Evolutionary conservation across 2,888 invertebrate genomes (phyloP).

Genomic region (Troides helena): DNA sequence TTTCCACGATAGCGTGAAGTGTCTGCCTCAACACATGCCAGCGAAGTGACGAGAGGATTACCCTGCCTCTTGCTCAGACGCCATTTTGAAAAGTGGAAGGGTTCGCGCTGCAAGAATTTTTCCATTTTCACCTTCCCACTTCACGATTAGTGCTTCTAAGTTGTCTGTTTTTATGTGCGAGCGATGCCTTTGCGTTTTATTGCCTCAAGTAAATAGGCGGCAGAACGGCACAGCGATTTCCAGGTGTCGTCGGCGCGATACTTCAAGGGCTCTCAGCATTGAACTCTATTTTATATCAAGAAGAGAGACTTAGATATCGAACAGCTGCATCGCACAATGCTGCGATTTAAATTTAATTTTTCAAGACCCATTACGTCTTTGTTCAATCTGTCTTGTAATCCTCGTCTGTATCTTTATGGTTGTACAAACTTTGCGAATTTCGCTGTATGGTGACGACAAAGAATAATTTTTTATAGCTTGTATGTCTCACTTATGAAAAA

Average conservation of each 20-base stretch:
- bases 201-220: conserved; percentile 28
- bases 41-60: conserved; percentile 49
- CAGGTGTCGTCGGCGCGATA: conserved; percentile 15
- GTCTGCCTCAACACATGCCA: conserved; percentile 52
- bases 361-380: no score
- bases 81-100: conserved; percentile 56
- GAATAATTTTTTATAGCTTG: no score
- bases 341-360: no score
- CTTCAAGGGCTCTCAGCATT: neutral
- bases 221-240: neutral
- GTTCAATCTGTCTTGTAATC: no score
- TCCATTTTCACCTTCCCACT: conserved; percentile 44
- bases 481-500: no score
- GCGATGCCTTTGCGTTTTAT: conserved; percentile 31
- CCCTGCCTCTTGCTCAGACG: conserved; percentile 47
- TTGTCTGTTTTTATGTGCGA: conserved; percentile 31
- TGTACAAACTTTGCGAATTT: no score
- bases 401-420: no score
- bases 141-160: conserved; percentile 40
- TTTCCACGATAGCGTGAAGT: conserved; percentile 42
- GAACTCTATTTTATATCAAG: neutral
- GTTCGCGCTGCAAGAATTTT: conserved; percentile 46
- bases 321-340: no score
- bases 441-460: no score
- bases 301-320: neutral